phyloP scores from a whole-genome alignment of 2,113 vertebrate genomes.

The Onychorhynchus coronatus region DNA sequence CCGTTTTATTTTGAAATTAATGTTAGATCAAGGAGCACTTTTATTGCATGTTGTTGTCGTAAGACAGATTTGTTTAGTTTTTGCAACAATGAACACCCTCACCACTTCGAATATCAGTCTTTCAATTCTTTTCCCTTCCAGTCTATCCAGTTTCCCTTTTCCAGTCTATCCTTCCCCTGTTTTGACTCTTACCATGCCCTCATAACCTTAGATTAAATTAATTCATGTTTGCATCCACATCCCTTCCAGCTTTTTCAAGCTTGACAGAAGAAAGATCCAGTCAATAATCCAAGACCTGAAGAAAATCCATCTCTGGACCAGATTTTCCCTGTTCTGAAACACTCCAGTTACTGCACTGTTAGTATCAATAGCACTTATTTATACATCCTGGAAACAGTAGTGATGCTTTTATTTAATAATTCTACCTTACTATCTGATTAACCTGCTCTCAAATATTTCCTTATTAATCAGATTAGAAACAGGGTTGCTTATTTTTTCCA shows the following conservation, averaged over 20 bases:
- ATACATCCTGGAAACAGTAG: background rate
- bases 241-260: background rate
- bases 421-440: background rate
- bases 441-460: background rate
- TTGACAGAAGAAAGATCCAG: too few species aligned
- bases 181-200: background rate
- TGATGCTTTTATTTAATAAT: background rate
- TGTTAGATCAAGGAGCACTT: background rate
- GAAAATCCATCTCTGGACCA: background rate
- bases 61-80: background rate
- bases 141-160: too few species aligned
- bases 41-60: background rate
- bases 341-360: background rate
- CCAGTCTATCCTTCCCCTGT: background rate
- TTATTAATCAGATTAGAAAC: constrained; percentile 14
- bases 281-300: too few species aligned
- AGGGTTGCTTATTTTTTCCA: constrained; percentile 29
- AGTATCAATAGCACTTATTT: background rate
- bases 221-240: background rate
- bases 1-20: background rate
- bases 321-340: background rate
- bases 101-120: background rate
- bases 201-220: background rate
- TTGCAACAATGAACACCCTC: background rate
- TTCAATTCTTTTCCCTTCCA: background rate